A percentile compares a stretch with the other conserved stretches of the same genome.
These are phyloP conservation scores for Microctonus aethiopoides DNA, from an alignment of 2,888 invertebrate genomes.

Conservation along the genomic window DNA sequence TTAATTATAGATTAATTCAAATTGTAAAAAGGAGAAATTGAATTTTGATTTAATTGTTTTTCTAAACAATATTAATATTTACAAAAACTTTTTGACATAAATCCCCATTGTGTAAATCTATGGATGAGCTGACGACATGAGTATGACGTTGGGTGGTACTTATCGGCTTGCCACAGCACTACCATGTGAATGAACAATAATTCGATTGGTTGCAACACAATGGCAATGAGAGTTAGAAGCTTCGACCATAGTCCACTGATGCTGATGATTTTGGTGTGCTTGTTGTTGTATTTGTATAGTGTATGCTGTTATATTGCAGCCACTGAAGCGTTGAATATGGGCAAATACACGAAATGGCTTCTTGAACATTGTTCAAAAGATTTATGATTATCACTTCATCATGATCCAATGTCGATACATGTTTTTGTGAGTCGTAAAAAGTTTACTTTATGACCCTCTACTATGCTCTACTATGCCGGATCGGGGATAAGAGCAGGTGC, in stretches of 20 bases:
- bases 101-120: background rate
- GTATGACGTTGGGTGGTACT: conserved; percentile 12
- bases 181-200: conserved; percentile 21
- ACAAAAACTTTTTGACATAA: background rate
- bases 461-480: background rate
- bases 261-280: background rate
- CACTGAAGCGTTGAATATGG: background rate
- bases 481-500: background rate
- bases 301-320: background rate
- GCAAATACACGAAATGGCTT: background rate
- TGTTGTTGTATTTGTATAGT: background rate
- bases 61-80: background rate
- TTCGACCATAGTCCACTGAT: background rate
- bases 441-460: background rate
- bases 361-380: background rate
- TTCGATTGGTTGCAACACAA: conserved; percentile 24
- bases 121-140: conserved; percentile 3
- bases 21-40: background rate
- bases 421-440: background rate
- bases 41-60: conserved; percentile 11
- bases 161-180: conserved; percentile 27
- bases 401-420: background rate
- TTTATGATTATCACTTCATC: background rate
- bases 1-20: background rate
- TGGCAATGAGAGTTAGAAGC: background rate